Evolutionary conservation across 1,140 invertebrate genomes (phyloP), one percentile per base, ranked within the genome.

Genomic region (Leucophenga varia): DNA sequence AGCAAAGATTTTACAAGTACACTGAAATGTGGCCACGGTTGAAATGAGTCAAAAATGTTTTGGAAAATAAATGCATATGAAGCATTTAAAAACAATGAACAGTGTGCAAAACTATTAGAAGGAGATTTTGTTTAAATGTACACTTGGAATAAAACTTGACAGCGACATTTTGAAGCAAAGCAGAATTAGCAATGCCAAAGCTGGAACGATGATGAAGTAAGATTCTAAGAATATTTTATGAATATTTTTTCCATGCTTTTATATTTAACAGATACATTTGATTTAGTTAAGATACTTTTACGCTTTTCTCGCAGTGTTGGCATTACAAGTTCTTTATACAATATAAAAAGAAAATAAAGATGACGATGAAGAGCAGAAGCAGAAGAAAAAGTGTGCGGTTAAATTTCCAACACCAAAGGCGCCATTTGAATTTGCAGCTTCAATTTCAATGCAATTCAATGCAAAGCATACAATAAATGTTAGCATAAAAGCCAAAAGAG

Each of bases 171-270:
- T n/a, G n/a, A n/a, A n/a, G n/a, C n/a, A n/a, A n/a, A n/a, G n/a
- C n/a, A n/a, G n/a, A n/a, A n/a, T n/a, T n/a, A n/a, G n/a, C n/a
- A n/a, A n/a, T n/a, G n/a, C n/a, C n/a, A n/a, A n/a, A n/a, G n/a
- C n/a, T n/a, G n/a, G n/a, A n/a, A n/a, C n/a, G n/a, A n/a, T n/a
- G n/a, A n/a, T n/a, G n/a, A n/a, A n/a, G n/a, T n/a, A n/a, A n/a
- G n/a, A n/a, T n/a, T n/a, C n/a, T n/a, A n/a, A n/a, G n/a, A n/a
- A n/a, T n/a, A n/a, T n/a, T n/a, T n/a, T n/a, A n/a, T n/a, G n/a
- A n/a, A n/a, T 50, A 60, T 55, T 59, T 56, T 51, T 47, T 53
- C 57, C 50, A 61, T 61, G 50, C 57, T 49, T 48, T 32, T 57
- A 54, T 36, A 52, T 49, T 49, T 49, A 48, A 31, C 16, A 19